Evolutionary conservation across 1,140 invertebrate species (phyloP), one percentile per base, ranked within the genome.

Genomic region (Globodera ellingtonae): DNA sequence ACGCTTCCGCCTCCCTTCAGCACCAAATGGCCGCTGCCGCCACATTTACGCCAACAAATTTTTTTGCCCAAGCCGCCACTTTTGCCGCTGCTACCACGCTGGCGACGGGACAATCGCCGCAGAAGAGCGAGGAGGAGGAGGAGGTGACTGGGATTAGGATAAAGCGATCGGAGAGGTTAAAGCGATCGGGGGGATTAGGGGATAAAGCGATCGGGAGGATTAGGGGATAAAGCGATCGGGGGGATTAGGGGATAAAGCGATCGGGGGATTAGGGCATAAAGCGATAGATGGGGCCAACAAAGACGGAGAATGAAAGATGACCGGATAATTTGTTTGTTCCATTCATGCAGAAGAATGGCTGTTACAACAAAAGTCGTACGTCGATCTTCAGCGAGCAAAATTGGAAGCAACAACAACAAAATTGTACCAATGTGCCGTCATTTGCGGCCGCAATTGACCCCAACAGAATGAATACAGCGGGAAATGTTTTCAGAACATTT

Each of bases 1-100:
- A 52, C 6, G 59, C 62, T 6, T 24, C 65, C 65, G 67, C 67
- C n/a, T 50, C 69, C 21, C 24, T 77, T 62, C 75, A 67, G 24
- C 75, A 77, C 24, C 75, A 77, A 47, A 67, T 77, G 59, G 59
- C 75, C 47, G 24, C 59, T 48, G 52, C 62, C 50, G 21, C 56
- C 10, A 62, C 56, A 18, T 62, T 62, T 62, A 6, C 13, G 13
- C 5, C 18, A 62, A 13, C 10, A 18, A 62, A 62, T 18, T 62
- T 62, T 62, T 62, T 62, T 13, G 10, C 56, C 18, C 56, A 62
- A n/a, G 18, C 56, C 6, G 56, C 56, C 2, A 18, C 18, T 62
- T 13, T 18, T 62, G 56, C 56, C 18, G 56, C 59, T 35, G 67
- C 67, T 18, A 6, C 67, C 24, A 35, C 67, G 6, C 13, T 44